Conservation (phyloP, 2,113 vertebrate species). For the Scophthalmus maximus region DNA sequence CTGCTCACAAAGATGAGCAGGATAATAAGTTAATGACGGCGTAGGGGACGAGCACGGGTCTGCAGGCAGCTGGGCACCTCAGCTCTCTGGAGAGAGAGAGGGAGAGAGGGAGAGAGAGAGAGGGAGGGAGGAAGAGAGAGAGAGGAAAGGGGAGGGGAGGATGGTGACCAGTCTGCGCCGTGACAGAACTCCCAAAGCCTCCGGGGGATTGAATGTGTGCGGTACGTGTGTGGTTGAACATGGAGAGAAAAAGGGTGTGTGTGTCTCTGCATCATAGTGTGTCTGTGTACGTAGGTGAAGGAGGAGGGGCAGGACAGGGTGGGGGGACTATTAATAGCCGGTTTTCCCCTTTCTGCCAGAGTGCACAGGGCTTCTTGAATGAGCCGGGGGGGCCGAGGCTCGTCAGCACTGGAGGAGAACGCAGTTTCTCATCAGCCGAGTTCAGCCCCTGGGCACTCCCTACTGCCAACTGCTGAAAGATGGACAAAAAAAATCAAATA, state of each 20-base stretch:
- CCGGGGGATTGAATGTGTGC: conserved; percentile 23
- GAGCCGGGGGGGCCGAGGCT: conserved; percentile 7
- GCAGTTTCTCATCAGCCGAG: not conserved
- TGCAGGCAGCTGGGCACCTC: conserved; percentile 42
- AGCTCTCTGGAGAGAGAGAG: not conserved
- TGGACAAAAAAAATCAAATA: too few species aligned
- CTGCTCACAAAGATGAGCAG: too few species aligned
- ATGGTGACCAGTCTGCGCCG: conserved; percentile 25
- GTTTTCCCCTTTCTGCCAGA: conserved; percentile 59
- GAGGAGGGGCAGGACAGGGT: conserved; percentile 29
- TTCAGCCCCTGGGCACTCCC: too few species aligned
- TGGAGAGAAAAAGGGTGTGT: conserved; percentile 13
- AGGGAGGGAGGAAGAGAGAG: not conserved
- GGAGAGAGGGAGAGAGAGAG: not conserved
- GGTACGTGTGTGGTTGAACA: conserved; percentile 13
- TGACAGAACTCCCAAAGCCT: conserved; percentile 55
- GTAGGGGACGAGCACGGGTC: not conserved
- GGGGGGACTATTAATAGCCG: conserved; percentile 73
- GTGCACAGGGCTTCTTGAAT: conserved; percentile 33
- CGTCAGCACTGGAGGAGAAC: conserved; percentile 19
- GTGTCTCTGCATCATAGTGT: conserved; percentile 29
- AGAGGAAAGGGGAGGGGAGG: not conserved
- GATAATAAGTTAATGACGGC: not conserved
- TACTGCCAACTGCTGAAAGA: too few species aligned
- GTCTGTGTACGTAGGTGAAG: conserved; percentile 4